Percentiles rank a stretch among this genome's conserved stretches.
Evolutionary conservation across 2,113 vertebrate genomes (phyloP).

Genomic region (Lepisosteus osseus): DNA sequence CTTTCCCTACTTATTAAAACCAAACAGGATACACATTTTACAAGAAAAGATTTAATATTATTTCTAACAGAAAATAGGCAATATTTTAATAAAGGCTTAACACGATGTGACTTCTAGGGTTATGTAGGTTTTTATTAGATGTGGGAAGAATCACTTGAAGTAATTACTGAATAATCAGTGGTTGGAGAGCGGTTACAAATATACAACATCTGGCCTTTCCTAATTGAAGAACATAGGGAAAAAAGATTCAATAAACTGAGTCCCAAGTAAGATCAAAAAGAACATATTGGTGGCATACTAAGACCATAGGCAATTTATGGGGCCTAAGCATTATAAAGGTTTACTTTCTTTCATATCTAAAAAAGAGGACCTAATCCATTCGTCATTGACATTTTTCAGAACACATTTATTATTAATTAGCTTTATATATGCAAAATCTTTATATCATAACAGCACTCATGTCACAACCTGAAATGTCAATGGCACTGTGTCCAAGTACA

Average conservation of each 20-base stretch:
- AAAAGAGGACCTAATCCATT: constrained; percentile 2
- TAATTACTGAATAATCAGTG: constrained; percentile 41
- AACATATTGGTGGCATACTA: constrained; percentile 65
- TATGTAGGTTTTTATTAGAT: constrained; percentile 7
- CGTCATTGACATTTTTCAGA: not conserved
- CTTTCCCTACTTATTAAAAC: too few species aligned
- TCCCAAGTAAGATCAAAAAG: constrained; percentile 68
- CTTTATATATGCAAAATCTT: constrained; percentile 1
- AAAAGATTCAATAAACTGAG: constrained; percentile 59
- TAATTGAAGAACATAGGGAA: constrained; percentile 56
- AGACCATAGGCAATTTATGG: constrained; percentile 44
- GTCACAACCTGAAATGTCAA: not conserved
- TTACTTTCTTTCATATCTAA: too few species aligned
- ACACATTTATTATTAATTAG: not conserved
- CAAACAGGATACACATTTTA: too few species aligned
- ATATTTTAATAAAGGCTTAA: not conserved
- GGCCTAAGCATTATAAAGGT: not conserved
- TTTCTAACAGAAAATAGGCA: not conserved
- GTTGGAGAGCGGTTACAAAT: constrained; percentile 40
- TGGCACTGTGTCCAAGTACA: too few species aligned
- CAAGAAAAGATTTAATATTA: not conserved
- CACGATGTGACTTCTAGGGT: not conserved
- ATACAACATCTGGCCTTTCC: constrained; percentile 65
- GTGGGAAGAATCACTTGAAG: constrained; percentile 19
- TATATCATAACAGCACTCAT: not conserved